phyloP scores from a whole-genome alignment of 2,888 invertebrate species.

The Aphidoletes aphidimyza region DNA sequence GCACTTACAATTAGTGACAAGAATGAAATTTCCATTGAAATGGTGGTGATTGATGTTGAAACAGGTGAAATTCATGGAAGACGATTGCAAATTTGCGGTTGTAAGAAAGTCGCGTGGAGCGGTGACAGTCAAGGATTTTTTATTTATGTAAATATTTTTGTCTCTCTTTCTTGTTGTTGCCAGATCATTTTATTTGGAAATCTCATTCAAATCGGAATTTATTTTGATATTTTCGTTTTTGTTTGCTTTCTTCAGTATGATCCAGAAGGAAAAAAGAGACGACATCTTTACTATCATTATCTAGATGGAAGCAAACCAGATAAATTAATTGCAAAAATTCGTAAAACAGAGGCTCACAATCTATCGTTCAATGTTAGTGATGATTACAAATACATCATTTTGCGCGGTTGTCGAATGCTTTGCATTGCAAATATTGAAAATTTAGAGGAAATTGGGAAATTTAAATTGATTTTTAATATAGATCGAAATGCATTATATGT shows the following conservation, averaged over 20 bases:
- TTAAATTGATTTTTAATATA: slow-evolving; percentile 3
- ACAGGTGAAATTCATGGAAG: slow-evolving; percentile 51
- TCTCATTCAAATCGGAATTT: not conserved
- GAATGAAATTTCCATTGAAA: not conserved
- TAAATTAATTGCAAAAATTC: slow-evolving; percentile 15
- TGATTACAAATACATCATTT: slow-evolving; percentile 54
- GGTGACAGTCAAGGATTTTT: slow-evolving; percentile 53
- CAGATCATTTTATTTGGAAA: not conserved
- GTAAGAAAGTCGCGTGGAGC: slow-evolving; percentile 53
- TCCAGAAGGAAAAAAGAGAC: not conserved
- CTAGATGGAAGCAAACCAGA: not conserved
- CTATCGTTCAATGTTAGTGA: not conserved
- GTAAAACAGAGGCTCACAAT: not conserved
- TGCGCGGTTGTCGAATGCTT: not conserved
- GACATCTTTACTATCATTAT: slow-evolving; percentile 23
- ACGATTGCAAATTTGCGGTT: not conserved
- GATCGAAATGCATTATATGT: slow-evolving; percentile 11
- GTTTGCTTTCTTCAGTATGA: slow-evolving; percentile 16
- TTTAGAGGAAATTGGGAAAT: not conserved
- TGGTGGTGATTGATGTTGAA: slow-evolving; percentile 22
- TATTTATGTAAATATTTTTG: slow-evolving; percentile 52
- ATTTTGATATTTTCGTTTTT: too few species aligned
- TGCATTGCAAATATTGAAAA: slow-evolving; percentile 50
- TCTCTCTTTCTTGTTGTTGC: not conserved
- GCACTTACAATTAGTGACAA: not conserved